Base-by-base conservation (phyloP, 2,113 vertebrate species). In the Numenius arquata region DNA sequence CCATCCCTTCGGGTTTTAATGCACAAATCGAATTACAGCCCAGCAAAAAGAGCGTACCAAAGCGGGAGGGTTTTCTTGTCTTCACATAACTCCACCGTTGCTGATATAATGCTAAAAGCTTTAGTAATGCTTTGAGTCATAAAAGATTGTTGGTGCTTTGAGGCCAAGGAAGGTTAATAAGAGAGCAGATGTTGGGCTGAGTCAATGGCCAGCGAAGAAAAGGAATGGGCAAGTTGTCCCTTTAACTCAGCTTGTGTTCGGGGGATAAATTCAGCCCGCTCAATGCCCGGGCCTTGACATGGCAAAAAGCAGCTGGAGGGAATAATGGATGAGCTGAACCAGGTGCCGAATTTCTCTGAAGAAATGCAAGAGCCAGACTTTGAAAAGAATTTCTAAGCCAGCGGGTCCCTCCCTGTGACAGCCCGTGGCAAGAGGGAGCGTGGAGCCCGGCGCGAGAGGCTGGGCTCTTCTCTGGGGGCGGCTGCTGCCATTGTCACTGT, bases 151-250 rank as follows among this genome's bases (percentile, higher is more conserved):
- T 59, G 11, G 68, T 0, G 50, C 21, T 12, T 5, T 1, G 80
- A 38, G 95, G 96, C 73, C 81, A 40, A 67, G 19, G 23, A 2
- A 85, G 93, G 89, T 76, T 82, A 83, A 77, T 15, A 5, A 20
- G 56, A 18, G 66, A 94, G 93, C 96, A 97, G 96, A 93, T 96
- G 94, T 58, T 38, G 95, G 58, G 91, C 83, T 4, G 52, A 59
- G 73, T 89, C 84, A 90, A 95, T 87, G 84, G 87, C 34, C 3
- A 2, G 62, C 25, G 25, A 75, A 94, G 89, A 94, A 95, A 89
- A 88, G 87, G n/a, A 55, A 11, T 0, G 26, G 66, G 55, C n/a
- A 5, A 56, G 59, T 55, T n/a, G 52, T 61, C 50, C 62, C 82
- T 88, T 72, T 19, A 36, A 20, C 85, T 70, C 82, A 63, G 77